Base-by-base conservation (phyloP, 2,797 vertebrate species). In the Spinus olivaceus region DNA sequence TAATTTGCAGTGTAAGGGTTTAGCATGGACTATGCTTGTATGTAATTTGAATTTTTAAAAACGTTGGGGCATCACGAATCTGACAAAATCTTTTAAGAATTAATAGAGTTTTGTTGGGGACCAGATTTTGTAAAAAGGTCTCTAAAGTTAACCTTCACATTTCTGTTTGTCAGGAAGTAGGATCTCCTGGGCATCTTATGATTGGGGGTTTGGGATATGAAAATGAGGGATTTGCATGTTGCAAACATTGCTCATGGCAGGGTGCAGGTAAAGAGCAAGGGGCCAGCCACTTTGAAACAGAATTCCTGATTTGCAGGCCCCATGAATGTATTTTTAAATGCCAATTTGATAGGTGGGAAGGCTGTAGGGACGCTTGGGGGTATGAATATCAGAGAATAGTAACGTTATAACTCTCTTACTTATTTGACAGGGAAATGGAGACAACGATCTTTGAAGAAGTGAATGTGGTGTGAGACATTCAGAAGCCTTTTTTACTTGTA, bases 1-100 rank as follows among this genome's bases (percentile, higher is more conserved):
- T 71, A 94, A 94, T 90, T 94, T 95, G 73, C 44, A 51, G 74
- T 13, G 56, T 72, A 85, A 85, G 46, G 42, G 54, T 95, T 92
- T 88, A 83, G 69, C 49, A 28, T 39, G 44, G 63, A 60, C 18
- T 72, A 28, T 37, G 28, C 13, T 51, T 69, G 41, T 37, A 23
- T n/a, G 49, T 19, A 65, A 70, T 64, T 35, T 70, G 33, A 76
- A 77, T 76, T 88, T 79, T 70, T 37, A 33, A 88, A 86, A 71
- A 63, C 9, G 51, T 71, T n/a, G 61, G 32, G 14, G 16, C 23
- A 23, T 65, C 25, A 25, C 6, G 3, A 81, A 74, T 80, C 85
- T 80, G 56, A 73, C 11, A 71, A 84, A 88, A 57, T 24, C 21
- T 39, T 84, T 51, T 67, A 73, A 64, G 64, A 84, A 88, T 66